A percentile compares a stretch with the other conserved stretches of the same genome.
These are phyloP conservation scores for Cistogaster globosa DNA, from an alignment of 2,888 invertebrate species.

Conservation along the genomic window DNA sequence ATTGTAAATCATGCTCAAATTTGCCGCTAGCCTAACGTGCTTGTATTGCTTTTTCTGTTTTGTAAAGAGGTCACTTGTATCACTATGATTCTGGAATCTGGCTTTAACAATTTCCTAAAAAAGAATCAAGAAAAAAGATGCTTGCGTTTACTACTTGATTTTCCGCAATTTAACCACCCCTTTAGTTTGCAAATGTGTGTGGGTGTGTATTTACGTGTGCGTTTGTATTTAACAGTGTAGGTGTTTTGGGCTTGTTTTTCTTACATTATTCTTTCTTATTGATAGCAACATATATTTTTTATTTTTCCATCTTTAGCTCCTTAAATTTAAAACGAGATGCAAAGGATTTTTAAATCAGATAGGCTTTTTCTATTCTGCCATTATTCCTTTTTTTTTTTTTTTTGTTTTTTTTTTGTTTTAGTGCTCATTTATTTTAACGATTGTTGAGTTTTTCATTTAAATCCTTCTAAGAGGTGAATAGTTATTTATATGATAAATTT, in stretches of 20 bases:
- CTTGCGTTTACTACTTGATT: constrained; percentile 56
- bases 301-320: neutral
- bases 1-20: constrained; percentile 64
- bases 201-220: neutral
- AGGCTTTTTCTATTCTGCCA: constrained; percentile 16
- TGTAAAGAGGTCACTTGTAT: constrained; percentile 68
- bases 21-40: constrained; percentile 63
- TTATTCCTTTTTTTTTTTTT: neutral
- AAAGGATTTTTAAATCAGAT: constrained; percentile 13
- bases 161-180: constrained; percentile 36
- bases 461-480: constrained; percentile 26
- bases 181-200: neutral
- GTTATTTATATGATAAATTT: constrained; percentile 6
- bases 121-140: constrained; percentile 18
- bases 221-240: neutral
- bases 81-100: constrained; percentile 42
- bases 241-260: neutral
- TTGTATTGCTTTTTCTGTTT: constrained; percentile 53
- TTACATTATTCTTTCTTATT: neutral
- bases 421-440: constrained; percentile 36
- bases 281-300: neutral
- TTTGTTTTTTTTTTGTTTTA: too few species aligned
- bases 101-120: constrained; percentile 33
- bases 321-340: constrained; percentile 26
- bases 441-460: constrained; percentile 55